Evolutionary conservation across 2,113 vertebrate genomes (phyloP), one percentile per base, ranked within the genome.

Genomic region (Pelusios castaneus): DNA sequence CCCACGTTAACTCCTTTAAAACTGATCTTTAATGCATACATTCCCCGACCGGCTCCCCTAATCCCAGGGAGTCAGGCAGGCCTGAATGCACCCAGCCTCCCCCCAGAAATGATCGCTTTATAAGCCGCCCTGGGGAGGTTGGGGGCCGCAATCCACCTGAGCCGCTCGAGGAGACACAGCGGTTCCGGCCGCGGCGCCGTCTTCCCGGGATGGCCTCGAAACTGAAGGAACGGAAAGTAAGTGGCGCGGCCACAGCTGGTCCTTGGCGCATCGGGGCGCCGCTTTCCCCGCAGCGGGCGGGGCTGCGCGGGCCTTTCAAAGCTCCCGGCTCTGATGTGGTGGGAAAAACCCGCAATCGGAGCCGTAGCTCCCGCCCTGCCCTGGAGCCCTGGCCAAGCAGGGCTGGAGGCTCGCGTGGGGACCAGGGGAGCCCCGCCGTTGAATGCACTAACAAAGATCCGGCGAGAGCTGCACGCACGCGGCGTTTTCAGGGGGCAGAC

Each of bases 181-280:
- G 92, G 87, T 73, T 17, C 29, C 75, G 82, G 91, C 91, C 80
- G 34, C 52, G 88, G 82, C 67, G 85, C 78, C 70, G 84, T 82
- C 73, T 87, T 89, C 54, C 80, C 96, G 97, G 93, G 96, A 98
- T 98, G 99, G 99, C 99, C 98, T 99, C 99, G 85, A 99, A 98
- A 96, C 98, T 98, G 97, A 99, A 99, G 97, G 99, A 99, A 94
- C 98, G 99, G 90, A 99, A 99, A 98, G 99, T 99, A 99, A 98
- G 98, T 97, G 55, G 21, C 54, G 54, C 54, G 54, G 70, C 24
- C 54, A 24, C 56, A 67, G 60, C 49, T 11, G 25, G 90, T 41
- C 60, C 77, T 83, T 96, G 97, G 97, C 96, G 96, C 97, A 90
- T 75, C 76, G 52, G 60, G 41, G 75, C n/a, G 17, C 47, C 47